Evolutionary conservation across 2,797 vertebrate genomes (phyloP).

Genomic region (Pseudopleuronectes americanus): DNA sequence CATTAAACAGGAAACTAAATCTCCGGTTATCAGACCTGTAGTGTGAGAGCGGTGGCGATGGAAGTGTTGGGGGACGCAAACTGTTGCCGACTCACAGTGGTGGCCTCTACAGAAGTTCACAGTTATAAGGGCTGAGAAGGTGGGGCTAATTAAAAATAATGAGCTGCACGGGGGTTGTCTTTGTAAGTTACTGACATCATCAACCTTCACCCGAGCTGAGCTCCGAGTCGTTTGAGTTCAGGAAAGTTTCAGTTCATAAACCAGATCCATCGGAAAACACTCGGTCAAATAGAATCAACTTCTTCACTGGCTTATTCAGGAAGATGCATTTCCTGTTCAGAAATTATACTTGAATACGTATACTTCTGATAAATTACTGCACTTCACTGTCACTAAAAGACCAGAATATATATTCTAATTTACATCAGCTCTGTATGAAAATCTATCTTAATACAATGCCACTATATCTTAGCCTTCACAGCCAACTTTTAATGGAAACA

Average conservation of each 20-base stretch:
- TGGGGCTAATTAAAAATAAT: conserved; percentile 53
- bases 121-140: conserved; percentile 8
- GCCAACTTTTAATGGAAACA: neutral
- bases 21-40: conserved; percentile 18
- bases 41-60: conserved; percentile 21
- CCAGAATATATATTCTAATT: neutral
- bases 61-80: conserved; percentile 42
- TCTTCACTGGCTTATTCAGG: neutral
- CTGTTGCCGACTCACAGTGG: conserved; percentile 1
- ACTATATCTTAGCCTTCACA: neutral
- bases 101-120: neutral
- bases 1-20: conserved; percentile 69
- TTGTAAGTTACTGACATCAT: conserved; percentile 6
- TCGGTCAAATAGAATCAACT: neutral
- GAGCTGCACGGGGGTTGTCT: neutral
- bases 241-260: neutral
- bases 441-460: neutral
- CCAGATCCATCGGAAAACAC: neutral
- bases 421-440: neutral
- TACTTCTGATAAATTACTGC: neutral
- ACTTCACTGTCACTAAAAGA: neutral
- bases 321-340: neutral
- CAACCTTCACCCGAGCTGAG: conserved; percentile 12
- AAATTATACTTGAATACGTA: neutral
- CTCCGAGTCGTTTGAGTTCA: neutral